These are phyloP conservation scores for Solenodon paradoxus DNA, from an alignment of 2,113 vertebrate genomes.

Conservation along the genomic window DNA sequence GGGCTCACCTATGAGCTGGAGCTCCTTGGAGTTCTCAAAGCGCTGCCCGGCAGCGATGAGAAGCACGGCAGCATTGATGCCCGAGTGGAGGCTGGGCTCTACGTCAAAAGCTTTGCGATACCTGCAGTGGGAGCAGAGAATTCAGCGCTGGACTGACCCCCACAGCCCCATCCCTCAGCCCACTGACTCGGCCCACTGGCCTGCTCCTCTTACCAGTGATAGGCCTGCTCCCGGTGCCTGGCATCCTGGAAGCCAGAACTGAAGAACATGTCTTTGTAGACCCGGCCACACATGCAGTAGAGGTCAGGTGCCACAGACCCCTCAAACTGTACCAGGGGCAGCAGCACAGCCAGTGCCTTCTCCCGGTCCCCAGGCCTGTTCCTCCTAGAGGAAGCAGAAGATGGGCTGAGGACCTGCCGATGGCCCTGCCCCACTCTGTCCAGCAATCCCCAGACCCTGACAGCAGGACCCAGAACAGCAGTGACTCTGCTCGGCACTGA, in stretches of 20 bases:
- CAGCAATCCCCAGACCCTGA: neutral
- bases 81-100: constrained; percentile 91
- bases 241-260: constrained; percentile 85
- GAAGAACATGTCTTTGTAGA: constrained; percentile 95
- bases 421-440: neutral
- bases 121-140: constrained; percentile 76
- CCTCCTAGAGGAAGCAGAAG: constrained; percentile 81
- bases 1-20: constrained; percentile 88
- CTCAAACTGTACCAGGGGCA: constrained; percentile 83
- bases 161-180: neutral
- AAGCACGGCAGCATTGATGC: constrained; percentile 90
- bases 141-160: neutral
- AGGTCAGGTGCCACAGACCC: constrained; percentile 87
- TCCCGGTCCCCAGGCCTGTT: constrained; percentile 88
- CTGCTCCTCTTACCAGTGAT: constrained; percentile 85
- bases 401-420: neutral
- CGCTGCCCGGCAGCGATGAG: constrained; percentile 89
- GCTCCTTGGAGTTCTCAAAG: constrained; percentile 88
- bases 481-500: neutral
- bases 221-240: constrained; percentile 85
- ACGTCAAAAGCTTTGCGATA: constrained; percentile 90
- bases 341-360: constrained; percentile 88
- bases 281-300: constrained; percentile 92
- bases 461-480: neutral
- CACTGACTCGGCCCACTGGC: neutral